These are phyloP conservation scores for Cochlearius cochlearius DNA, from an alignment of 2,113 vertebrate genomes.

Conservation along the genomic window DNA sequence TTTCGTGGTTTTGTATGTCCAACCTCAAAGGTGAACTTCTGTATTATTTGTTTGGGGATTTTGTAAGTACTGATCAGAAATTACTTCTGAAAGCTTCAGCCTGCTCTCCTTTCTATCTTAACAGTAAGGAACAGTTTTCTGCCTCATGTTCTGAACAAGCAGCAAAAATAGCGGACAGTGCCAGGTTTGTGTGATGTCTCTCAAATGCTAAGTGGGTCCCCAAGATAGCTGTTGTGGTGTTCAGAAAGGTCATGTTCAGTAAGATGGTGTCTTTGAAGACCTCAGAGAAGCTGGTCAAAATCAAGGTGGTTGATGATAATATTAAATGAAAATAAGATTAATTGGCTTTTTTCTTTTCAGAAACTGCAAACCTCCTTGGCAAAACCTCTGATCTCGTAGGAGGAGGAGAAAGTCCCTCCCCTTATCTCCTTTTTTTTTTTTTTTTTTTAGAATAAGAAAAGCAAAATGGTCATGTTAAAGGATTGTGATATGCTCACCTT, in stretches of 20 bases:
- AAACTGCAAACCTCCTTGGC: background rate
- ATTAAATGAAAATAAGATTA: background rate
- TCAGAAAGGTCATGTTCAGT: background rate
- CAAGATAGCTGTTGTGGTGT: rapidly evolving
- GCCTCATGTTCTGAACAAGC: background rate
- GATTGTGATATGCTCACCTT: background rate
- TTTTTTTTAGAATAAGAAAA: background rate
- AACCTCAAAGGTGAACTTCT: background rate
- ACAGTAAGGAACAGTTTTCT: background rate
- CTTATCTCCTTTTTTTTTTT: no score
- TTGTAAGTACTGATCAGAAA: rapidly evolving
- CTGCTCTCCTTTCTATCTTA: background rate
- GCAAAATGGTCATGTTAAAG: background rate
- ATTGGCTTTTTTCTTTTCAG: background rate
- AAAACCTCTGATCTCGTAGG: background rate
- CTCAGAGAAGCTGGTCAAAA: background rate
- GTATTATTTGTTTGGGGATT: rapidly evolving
- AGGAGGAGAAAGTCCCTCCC: background rate
- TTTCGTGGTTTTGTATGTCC: rapidly evolving
- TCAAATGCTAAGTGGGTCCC: background rate
- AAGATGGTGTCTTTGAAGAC: background rate
- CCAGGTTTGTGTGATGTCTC: background rate
- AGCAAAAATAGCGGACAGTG: background rate
- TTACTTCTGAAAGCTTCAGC: background rate
- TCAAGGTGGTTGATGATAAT: background rate